Percentiles rank a stretch among this genome's conserved stretches.
phyloP scores from a whole-genome alignment of 2,888 invertebrate species.

The Drosophila robusta region DNA sequence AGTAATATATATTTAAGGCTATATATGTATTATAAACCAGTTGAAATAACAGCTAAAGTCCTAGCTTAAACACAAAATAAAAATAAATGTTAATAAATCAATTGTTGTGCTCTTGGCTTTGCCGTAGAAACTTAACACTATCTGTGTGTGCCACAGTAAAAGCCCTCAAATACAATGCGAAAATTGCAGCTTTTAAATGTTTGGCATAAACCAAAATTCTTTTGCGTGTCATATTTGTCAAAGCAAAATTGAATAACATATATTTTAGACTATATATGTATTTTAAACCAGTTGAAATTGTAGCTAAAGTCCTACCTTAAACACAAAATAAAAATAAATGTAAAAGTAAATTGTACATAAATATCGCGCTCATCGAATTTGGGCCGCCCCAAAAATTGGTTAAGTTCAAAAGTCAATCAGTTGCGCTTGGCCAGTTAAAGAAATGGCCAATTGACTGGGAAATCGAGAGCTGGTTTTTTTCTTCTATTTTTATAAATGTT shows the following conservation, averaged over 20 bases:
- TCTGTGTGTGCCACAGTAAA: background rate
- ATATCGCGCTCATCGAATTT: conserved; percentile 18
- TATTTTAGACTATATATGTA: too few relatives aligned
- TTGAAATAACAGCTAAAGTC: too few relatives aligned
- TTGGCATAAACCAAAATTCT: too few relatives aligned
- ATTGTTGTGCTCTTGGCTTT: conserved; percentile 9
- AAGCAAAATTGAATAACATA: too few relatives aligned
- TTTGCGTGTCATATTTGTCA: too few relatives aligned
- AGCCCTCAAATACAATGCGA: background rate
- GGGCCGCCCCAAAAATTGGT: conserved; percentile 22
- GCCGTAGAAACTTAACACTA: conserved; percentile 3
- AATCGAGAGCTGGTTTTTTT: conserved; percentile 44
- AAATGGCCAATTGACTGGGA: conserved; percentile 60
- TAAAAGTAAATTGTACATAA: conserved; percentile 1
- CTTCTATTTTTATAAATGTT: conserved; percentile 6
- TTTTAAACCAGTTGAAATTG: too few relatives aligned
- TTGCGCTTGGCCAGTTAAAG: conserved; percentile 39
- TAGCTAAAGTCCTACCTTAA: background rate
- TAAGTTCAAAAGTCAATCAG: conserved; percentile 65
- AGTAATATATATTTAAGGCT: too few relatives aligned
- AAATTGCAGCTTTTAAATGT: too few relatives aligned
- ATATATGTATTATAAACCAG: too few relatives aligned
- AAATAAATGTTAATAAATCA: background rate
- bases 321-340: background rate
- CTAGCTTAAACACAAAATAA: background rate